Percentiles rank a stretch among this genome's conserved stretches.
These are phyloP conservation scores for Agrilus cyanescens DNA, from an alignment of 2,888 invertebrate species.

Conservation along the genomic window DNA sequence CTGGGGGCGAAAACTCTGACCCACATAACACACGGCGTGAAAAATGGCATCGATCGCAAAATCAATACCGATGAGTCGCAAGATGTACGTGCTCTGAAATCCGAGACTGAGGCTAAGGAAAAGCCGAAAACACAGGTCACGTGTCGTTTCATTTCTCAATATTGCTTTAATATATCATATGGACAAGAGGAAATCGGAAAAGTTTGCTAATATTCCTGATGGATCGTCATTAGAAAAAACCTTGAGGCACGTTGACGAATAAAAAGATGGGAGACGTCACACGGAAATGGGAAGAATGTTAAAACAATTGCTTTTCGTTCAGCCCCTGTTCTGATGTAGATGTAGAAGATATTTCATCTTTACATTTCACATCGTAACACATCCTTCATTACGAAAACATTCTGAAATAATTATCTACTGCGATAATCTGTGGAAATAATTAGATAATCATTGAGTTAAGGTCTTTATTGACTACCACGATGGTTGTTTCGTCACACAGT, in stretches of 20 bases:
- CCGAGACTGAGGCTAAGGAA: slow-evolving; percentile 14
- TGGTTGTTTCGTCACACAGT: too few relatives aligned
- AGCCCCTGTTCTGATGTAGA: too few relatives aligned
- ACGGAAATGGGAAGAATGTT: too few relatives aligned
- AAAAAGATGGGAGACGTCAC: too few relatives aligned
- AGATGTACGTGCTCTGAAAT: slow-evolving; percentile 21
- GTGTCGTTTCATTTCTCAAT: slow-evolving; percentile 25
- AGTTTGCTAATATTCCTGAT: slow-evolving; percentile 8
- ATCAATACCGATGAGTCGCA: slow-evolving; percentile 18
- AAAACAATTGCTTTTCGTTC: too few relatives aligned
- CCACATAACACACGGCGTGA: slow-evolving; percentile 11
- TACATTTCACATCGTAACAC: too few relatives aligned
- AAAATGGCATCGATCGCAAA: slow-evolving; percentile 19
- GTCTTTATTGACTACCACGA: too few relatives aligned
- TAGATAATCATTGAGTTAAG: too few relatives aligned
- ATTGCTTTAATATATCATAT: slow-evolving; percentile 24
- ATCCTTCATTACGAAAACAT: too few relatives aligned
- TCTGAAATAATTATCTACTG: too few relatives aligned
- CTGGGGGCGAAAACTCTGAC: slow-evolving; percentile 11
- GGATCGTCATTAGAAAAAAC: slow-evolving; percentile 3
- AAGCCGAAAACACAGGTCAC: slow-evolving; percentile 19
- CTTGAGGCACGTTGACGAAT: slow-evolving; percentile 2
- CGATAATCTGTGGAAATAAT: too few relatives aligned
- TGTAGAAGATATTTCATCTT: too few relatives aligned
- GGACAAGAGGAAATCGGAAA: slow-evolving; percentile 27